These are phyloP conservation scores for Orthonevra nobilis DNA, from an alignment of 2,888 invertebrate species.

Conservation along the genomic window DNA sequence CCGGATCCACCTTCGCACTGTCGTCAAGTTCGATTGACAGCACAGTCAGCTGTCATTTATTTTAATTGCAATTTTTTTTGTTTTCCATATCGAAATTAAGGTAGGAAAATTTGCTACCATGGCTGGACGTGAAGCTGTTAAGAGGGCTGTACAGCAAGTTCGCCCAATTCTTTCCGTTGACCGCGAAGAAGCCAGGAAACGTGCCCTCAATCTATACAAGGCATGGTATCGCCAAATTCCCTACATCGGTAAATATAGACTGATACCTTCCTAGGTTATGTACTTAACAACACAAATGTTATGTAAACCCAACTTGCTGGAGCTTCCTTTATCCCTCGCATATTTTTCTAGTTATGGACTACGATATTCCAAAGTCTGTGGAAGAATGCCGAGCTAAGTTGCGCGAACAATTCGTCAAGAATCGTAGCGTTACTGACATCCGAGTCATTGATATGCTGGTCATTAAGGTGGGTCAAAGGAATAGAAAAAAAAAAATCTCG, in stretches of 20 bases:
- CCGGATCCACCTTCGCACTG: slow-evolving; percentile 1
- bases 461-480: slow-evolving; percentile 85
- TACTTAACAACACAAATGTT: slow-evolving; percentile 35
- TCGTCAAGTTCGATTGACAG: too few species aligned
- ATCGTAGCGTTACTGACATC: slow-evolving; percentile 90
- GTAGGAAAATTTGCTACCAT: slow-evolving; percentile 29
- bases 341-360: slow-evolving; percentile 88
- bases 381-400: slow-evolving; percentile 87
- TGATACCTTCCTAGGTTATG: slow-evolving; percentile 44
- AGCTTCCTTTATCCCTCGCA: too few species aligned
- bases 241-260: slow-evolving; percentile 86
- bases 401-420: slow-evolving; percentile 88
- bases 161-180: slow-evolving; percentile 92
- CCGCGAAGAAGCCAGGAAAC: slow-evolving; percentile 87
- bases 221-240: slow-evolving; percentile 97
- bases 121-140: slow-evolving; percentile 80
- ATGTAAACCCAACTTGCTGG: slow-evolving; percentile 43
- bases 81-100: slow-evolving; percentile 21
- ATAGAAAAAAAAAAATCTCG: too few species aligned
- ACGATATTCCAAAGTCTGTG: slow-evolving; percentile 89
- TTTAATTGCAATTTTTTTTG: slow-evolving; percentile 31
- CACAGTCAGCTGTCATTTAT: slow-evolving; percentile 34
- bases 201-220: slow-evolving; percentile 93
- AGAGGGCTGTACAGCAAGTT: slow-evolving; percentile 84
- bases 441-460: slow-evolving; percentile 95